These are phyloP conservation scores for Heterodera carotae DNA, from an alignment of 1,140 invertebrate species.

Conservation along the genomic window DNA sequence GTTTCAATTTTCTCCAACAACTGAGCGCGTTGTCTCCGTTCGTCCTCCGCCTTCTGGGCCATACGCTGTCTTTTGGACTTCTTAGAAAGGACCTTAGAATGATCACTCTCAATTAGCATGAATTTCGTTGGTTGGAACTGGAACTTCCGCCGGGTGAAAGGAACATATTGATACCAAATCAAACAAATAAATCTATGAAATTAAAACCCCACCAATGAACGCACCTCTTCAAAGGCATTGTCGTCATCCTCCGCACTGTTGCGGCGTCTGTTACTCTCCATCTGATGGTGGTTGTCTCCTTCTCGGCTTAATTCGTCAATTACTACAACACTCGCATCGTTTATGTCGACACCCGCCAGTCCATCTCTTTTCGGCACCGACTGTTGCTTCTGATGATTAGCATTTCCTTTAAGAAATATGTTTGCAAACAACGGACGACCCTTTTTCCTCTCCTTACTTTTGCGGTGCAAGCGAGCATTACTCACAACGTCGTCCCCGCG, in stretches of 20 bases:
- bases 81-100: conserved; percentile 34
- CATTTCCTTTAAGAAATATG: neutral
- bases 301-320: conserved; percentile 70
- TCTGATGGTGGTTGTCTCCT: conserved; percentile 55
- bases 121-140: no score
- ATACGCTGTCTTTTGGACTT: conserved; percentile 31
- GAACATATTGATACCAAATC: no score
- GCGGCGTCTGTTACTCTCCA: conserved; percentile 65
- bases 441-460: conserved; percentile 27
- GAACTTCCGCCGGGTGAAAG: no score
- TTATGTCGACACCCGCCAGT: conserved; percentile 62
- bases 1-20: conserved; percentile 33
- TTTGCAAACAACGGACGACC: neutral
- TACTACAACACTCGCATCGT: conserved; percentile 69
- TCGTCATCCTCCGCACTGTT: conserved; percentile 67
- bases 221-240: conserved; percentile 83
- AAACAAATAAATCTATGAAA: no score
- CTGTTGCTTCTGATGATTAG: neutral
- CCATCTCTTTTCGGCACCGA: conserved; percentile 43
- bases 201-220: no score
- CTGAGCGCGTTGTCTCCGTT: conserved; percentile 37
- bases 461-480: conserved; percentile 52
- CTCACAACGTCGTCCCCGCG: conserved; percentile 26
- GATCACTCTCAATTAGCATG: no score
- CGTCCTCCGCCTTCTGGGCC: conserved; percentile 33